A percentile compares a stretch with the other conserved stretches of the same genome.
phyloP scores from a whole-genome alignment of 2,797 vertebrate species.

The Zonotrichia albicollis region DNA sequence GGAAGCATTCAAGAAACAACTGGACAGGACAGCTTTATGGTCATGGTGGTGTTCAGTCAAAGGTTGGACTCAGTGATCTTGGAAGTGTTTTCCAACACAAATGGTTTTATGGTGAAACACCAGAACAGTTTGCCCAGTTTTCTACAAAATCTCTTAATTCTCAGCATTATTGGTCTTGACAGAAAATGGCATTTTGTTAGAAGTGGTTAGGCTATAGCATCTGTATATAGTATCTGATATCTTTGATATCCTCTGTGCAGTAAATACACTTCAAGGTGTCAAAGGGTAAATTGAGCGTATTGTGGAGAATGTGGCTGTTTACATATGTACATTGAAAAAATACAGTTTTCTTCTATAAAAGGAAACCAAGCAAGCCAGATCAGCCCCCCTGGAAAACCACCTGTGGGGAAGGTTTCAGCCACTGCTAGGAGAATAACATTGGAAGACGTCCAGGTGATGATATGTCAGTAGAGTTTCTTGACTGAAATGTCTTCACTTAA shows the following conservation, averaged over 20 bases:
- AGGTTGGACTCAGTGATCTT: neutral
- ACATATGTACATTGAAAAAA: neutral
- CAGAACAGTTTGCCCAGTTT: neutral
- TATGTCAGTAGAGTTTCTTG: neutral
- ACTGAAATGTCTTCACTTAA: neutral
- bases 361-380: neutral
- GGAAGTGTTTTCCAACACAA: neutral
- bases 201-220: neutral
- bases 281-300: neutral
- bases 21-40: neutral
- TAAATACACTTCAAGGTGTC: neutral
- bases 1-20: neutral
- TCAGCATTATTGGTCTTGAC: neutral
- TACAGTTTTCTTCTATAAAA: neutral
- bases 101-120: neutral
- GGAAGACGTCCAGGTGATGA: neutral
- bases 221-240: neutral
- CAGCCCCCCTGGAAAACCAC: rapidly evolving
- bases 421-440: neutral
- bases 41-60: neutral
- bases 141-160: neutral
- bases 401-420: neutral
- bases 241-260: neutral
- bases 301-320: neutral
- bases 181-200: neutral